Conservation (phyloP, 1,140 invertebrate species). For the Neodiprion virginianus region DNA sequence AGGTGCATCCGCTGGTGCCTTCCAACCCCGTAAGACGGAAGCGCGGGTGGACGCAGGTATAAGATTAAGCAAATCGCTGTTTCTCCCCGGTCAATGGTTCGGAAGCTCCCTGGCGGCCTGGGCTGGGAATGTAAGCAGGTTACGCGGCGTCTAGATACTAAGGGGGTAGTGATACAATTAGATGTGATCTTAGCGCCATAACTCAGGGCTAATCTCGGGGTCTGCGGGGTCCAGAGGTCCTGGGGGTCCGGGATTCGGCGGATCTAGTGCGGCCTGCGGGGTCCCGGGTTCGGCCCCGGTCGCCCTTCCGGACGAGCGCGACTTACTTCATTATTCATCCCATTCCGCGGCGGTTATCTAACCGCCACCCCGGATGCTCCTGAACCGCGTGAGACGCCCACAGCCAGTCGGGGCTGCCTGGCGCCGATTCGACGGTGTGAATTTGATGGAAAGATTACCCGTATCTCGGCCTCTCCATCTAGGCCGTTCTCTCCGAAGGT, state of each 20-base stretch:
- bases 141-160: conserved; percentile 49
- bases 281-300: conserved; percentile 24
- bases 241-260: conserved; percentile 34
- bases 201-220: conserved; percentile 59
- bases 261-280: no score
- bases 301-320: conserved; percentile 53
- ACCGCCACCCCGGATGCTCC: not conserved
- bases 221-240: conserved; percentile 42
- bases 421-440: not conserved
- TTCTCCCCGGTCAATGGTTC: conserved; percentile 53
- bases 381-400: not conserved
- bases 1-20: no score
- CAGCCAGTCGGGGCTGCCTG: not conserved
- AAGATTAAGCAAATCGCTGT: not conserved
- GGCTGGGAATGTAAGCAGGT: conserved; percentile 50
- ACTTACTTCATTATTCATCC: conserved; percentile 63
- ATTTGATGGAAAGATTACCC: not conserved
- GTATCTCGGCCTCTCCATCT: not conserved
- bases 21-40: no score
- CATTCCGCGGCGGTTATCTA: conserved; percentile 16
- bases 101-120: conserved; percentile 47
- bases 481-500: no score
- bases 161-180: conserved; percentile 60
- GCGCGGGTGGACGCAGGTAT: no score
- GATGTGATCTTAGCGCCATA: conserved; percentile 62